A percentile compares a stretch with the other conserved stretches of the same genome.
Conservation (phyloP, 1,140 invertebrate genomes). For the Calycopis cecrops region DNA sequence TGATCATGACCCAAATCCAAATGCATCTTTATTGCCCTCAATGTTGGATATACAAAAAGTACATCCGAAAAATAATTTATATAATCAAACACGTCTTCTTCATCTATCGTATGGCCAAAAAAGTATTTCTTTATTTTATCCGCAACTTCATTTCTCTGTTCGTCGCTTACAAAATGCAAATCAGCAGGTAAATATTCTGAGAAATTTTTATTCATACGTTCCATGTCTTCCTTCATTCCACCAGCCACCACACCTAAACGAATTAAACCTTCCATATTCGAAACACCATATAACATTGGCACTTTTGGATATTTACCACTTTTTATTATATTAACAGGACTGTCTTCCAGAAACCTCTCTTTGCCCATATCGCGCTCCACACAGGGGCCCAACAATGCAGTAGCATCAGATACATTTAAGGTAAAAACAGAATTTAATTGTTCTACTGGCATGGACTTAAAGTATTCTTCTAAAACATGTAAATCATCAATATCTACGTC, state of each 20-base stretch:
- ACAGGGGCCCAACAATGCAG: slow-evolving; percentile 32
- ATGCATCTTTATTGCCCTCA: slow-evolving; percentile 35
- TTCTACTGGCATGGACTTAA: slow-evolving; percentile 13
- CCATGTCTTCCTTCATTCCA: slow-evolving; percentile 25
- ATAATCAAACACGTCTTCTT: slow-evolving; percentile 31
- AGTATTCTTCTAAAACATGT: slow-evolving; percentile 35
- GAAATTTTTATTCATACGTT: slow-evolving; percentile 46
- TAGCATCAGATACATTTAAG: slow-evolving; percentile 23
- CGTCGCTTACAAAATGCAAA: slow-evolving; percentile 34
- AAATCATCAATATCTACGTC: slow-evolving; percentile 30
- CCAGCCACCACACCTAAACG: slow-evolving; percentile 26
- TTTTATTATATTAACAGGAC: slow-evolving; percentile 37
- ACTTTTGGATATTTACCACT: slow-evolving; percentile 31
- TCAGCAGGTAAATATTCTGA: slow-evolving; percentile 43
- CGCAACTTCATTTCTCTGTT: slow-evolving; percentile 33
- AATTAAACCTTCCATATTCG: slow-evolving; percentile 39
- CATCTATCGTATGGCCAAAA: slow-evolving; percentile 33
- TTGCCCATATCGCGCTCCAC: slow-evolving; percentile 29
- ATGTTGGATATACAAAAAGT: slow-evolving; percentile 31
- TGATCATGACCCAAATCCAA: slow-evolving; percentile 34
- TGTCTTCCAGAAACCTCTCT: slow-evolving; percentile 33
- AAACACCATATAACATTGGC: slow-evolving; percentile 37
- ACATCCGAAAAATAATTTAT: slow-evolving; percentile 45
- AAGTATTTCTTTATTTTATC: slow-evolving; percentile 40
- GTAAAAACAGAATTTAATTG: slow-evolving; percentile 17